Conservation (phyloP, 2,113 vertebrate genomes). For the Oreotrochilus melanogaster region DNA sequence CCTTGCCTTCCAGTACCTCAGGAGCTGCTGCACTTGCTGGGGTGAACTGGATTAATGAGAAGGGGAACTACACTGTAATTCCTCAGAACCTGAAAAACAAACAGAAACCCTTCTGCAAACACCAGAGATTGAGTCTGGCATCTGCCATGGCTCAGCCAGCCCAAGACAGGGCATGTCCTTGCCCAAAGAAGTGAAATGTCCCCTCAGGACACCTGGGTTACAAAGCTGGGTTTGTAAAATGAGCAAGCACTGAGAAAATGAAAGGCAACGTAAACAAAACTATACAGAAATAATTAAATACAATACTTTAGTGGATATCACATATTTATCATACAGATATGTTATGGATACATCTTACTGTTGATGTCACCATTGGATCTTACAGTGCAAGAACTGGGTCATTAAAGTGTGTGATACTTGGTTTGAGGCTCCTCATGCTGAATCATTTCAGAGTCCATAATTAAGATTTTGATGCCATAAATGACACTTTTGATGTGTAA, state of each 20-base stretch:
- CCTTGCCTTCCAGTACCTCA: fast-evolving
- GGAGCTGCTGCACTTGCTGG: not conserved
- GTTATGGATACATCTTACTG: not conserved
- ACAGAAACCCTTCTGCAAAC: not conserved
- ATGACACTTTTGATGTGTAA: not conserved
- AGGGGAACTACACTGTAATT: not conserved
- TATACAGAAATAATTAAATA: not conserved
- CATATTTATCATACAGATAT: not conserved
- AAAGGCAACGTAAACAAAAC: not conserved
- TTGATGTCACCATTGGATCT: not conserved
- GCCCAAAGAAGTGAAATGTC: not conserved
- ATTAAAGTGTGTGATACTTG: not conserved
- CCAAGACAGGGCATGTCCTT: not conserved
- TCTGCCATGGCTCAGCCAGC: not conserved
- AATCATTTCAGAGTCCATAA: not conserved
- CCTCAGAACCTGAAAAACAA: not conserved
- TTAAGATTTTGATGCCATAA: not conserved
- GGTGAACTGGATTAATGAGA: not conserved
- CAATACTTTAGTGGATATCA: not conserved
- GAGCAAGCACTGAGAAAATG: not conserved
- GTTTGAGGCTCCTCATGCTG: not conserved
- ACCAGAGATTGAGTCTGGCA: not conserved
- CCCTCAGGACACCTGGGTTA: not conserved
- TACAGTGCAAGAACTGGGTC: not conserved
- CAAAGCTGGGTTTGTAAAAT: not conserved